Evolutionary conservation across 2,797 vertebrate species (phyloP).

Genomic region (Siniperca obscura): DNA sequence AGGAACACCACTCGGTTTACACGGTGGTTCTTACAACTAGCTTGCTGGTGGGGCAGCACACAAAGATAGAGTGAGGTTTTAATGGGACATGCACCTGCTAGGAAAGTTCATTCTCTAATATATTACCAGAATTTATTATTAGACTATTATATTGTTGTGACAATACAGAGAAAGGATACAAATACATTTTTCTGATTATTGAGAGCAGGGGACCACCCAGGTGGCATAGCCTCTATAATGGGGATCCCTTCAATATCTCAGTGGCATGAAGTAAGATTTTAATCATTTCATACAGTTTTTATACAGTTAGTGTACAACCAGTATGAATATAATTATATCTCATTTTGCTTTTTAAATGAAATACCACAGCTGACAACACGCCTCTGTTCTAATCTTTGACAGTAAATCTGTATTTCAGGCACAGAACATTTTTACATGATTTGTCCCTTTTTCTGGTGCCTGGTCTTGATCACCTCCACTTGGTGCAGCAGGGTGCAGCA

Average conservation of each 20-base stretch:
- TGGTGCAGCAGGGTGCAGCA: constrained; percentile 9
- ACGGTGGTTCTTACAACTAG: constrained; percentile 95
- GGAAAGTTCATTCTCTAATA: neutral
- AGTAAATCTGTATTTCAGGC: constrained; percentile 9
- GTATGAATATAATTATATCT: neutral
- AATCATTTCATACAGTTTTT: neutral
- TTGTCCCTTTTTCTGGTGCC: neutral
- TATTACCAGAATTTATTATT: neutral
- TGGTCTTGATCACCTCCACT: constrained; percentile 23
- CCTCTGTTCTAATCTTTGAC: neutral
- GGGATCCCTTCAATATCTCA: neutral
- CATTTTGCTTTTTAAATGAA: neutral
- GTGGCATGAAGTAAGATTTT: neutral
- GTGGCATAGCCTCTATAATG: neutral
- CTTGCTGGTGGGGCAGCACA: constrained; percentile 85
- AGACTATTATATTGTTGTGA: neutral
- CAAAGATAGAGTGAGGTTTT: constrained; percentile 14
- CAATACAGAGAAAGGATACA: neutral
- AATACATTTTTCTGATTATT: neutral
- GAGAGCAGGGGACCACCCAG: neutral
- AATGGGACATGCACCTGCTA: neutral
- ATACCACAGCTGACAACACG: neutral
- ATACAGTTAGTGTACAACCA: neutral
- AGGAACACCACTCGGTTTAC: constrained; percentile 97
- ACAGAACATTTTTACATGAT: constrained; percentile 5